phyloP scores from a whole-genome alignment of 92 coral and sea anemone genomes.

The Phenganax subtilis region DNA sequence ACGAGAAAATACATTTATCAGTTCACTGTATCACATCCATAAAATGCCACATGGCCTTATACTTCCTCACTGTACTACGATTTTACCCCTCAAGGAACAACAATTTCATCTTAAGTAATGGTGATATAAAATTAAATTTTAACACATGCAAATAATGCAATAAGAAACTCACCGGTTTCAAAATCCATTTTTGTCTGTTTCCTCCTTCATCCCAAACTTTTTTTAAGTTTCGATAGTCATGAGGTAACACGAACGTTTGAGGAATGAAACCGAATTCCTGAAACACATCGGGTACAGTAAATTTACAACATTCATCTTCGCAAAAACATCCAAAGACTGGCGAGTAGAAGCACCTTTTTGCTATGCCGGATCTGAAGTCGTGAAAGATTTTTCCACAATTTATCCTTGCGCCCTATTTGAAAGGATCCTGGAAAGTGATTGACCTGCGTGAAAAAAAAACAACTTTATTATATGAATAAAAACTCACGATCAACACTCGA shows the following conservation, averaged over 20 bases:
- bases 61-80: too few species aligned
- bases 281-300: background rate
- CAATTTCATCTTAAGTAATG: too few species aligned
- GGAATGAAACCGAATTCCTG: slow-evolving; percentile 98
- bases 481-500: background rate
- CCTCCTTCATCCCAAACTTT: slow-evolving; percentile 98
- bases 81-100: too few species aligned
- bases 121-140: too few species aligned
- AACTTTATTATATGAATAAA: background rate
- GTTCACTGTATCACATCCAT: background rate
- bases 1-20: background rate
- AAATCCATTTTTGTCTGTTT: slow-evolving; percentile 91
- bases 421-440: slow-evolving; percentile 96
- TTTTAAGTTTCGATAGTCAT: slow-evolving; percentile 81
- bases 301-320: background rate
- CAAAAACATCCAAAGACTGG: background rate
- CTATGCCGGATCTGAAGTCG: slow-evolving; percentile 83
- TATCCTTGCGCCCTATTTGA: slow-evolving; percentile 97
- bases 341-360: slow-evolving; percentile 51
- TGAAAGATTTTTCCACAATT: slow-evolving; percentile 90
- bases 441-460: slow-evolving; percentile 49
- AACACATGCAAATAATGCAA: too few species aligned
- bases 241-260: slow-evolving; percentile 88
- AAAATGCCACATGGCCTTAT: too few species aligned
- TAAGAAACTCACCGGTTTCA: slow-evolving; percentile 73